Evolutionary conservation across 2,888 invertebrate genomes (phyloP).

Genomic region (Tinea semifulvella): DNA sequence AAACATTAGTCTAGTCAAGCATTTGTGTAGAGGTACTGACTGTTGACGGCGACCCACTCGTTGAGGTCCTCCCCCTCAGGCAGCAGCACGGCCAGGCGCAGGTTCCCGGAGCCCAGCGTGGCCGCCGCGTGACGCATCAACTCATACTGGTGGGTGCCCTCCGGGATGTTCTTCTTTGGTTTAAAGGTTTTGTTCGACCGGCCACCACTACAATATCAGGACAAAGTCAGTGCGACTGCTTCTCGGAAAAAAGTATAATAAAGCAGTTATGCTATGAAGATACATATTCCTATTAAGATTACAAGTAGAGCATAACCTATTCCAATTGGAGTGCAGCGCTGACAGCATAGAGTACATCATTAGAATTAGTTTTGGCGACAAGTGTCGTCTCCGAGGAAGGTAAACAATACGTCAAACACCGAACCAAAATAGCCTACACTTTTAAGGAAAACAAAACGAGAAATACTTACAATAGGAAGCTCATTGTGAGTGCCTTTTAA

Average conservation of each 20-base stretch:
- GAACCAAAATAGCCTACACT: background rate
- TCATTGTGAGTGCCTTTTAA: constrained; percentile 50
- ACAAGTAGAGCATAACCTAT: too few species aligned
- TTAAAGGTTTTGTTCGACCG: constrained; percentile 97
- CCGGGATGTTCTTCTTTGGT: constrained; percentile 98
- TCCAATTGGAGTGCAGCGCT: too few species aligned
- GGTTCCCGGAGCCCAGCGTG: constrained; percentile 96
- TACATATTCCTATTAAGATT: too few species aligned
- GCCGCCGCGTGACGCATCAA: constrained; percentile 99
- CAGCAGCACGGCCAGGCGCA: constrained; percentile 93
- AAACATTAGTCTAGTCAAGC: background rate
- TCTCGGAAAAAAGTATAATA: too few species aligned
- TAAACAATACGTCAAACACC: background rate
- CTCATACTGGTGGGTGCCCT: constrained; percentile 98
- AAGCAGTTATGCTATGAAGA: too few species aligned
- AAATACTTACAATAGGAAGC: constrained; percentile 71
- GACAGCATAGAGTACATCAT: too few species aligned
- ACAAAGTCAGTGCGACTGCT: too few species aligned
- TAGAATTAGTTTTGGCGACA: too few species aligned
- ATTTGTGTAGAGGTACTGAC: constrained; percentile 67
- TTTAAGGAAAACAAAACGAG: background rate
- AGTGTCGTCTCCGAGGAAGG: too few species aligned
- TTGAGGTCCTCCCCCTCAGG: constrained; percentile 99
- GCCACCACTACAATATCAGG: constrained; percentile 73
- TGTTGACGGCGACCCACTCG: constrained; percentile 99